Conservation (phyloP, 1,140 invertebrate species). For the Cotesia glomerata region DNA sequence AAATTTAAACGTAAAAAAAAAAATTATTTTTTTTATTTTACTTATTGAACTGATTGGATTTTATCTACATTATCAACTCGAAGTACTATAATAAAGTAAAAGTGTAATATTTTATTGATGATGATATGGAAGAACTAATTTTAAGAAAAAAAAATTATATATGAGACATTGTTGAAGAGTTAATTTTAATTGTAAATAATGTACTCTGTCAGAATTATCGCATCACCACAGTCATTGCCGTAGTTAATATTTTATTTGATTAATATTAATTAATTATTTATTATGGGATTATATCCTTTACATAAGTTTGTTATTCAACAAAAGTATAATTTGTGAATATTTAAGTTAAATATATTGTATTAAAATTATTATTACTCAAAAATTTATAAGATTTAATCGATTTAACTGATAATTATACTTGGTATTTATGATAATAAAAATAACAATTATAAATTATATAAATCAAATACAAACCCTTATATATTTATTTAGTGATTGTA, state of each 20-base stretch:
- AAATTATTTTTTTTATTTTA: background rate
- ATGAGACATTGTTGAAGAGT: constrained; percentile 20
- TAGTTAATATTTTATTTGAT: constrained; percentile 10
- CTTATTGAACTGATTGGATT: too few relatives aligned
- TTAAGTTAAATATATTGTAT: background rate
- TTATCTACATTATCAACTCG: too few relatives aligned
- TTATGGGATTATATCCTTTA: constrained; percentile 17
- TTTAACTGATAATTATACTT: background rate
- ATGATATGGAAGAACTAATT: background rate
- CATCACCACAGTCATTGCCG: constrained; percentile 36
- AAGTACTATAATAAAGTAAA: background rate
- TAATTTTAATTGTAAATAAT: constrained; percentile 34
- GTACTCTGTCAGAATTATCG: background rate
- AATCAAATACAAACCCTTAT: constrained; percentile 21
- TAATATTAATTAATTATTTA: constrained; percentile 27
- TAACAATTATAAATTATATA: constrained; percentile 19
- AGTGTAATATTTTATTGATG: background rate
- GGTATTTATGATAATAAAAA: background rate
- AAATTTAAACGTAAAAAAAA: background rate
- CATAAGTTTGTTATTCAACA: constrained; percentile 12
- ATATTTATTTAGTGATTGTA: constrained; percentile 4
- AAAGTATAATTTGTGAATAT: constrained; percentile 26
- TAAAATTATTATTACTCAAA: constrained; percentile 1
- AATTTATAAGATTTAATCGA: constrained; percentile 14
- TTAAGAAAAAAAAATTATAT: background rate